Base-by-base conservation (phyloP, 2,113 vertebrate genomes). In the Xerus inauris region DNA sequence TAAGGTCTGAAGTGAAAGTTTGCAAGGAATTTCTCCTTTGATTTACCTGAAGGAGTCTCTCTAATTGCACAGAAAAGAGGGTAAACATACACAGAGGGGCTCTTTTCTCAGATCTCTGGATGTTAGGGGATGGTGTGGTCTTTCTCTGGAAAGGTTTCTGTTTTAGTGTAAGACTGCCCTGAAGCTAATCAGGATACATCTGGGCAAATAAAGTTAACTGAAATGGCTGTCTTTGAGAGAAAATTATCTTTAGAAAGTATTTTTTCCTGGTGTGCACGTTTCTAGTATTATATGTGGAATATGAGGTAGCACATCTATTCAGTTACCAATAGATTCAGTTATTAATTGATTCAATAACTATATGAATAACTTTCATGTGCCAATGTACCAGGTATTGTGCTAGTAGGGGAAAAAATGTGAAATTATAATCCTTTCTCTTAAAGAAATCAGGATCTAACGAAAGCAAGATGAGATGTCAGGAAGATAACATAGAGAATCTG, bases 1-100 rank as follows among this genome's bases (percentile, higher is more conserved):
- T 73, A 91, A 93, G 20, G 40, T 73, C 67, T 90, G 35, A 93
- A 79, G 67, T 51, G 65, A 71, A 94, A 93, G 47, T 38, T n/a
- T 92, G 30, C 42, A 47, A 85, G 84, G 32, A 24, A 65, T 86
- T 80, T 94, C 10, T 73, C 57, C 72, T 69, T 89, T 57, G 16
- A 59, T 54, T 86, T 86, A 40, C 38, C 22, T 62, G 12, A 54
- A 92, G 28, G 59, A 35, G 1, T 47, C 24, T 49, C 51, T 35
- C 62, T 87, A 54, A 76, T 76, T 86, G 35, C 35, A 40, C 32
- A 94, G 57, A 95, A 89, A 75, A 65, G 8, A 82, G 11, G 11
- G 16, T 57, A 47, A 54, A 19, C 12, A 2, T 72, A 12, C 45
- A 47, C 49, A 89, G 64, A 91, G 30, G 6, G 6, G 8, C 26